Base-by-base conservation (phyloP, 2,113 vertebrate genomes). In the Okapia johnstoni region DNA sequence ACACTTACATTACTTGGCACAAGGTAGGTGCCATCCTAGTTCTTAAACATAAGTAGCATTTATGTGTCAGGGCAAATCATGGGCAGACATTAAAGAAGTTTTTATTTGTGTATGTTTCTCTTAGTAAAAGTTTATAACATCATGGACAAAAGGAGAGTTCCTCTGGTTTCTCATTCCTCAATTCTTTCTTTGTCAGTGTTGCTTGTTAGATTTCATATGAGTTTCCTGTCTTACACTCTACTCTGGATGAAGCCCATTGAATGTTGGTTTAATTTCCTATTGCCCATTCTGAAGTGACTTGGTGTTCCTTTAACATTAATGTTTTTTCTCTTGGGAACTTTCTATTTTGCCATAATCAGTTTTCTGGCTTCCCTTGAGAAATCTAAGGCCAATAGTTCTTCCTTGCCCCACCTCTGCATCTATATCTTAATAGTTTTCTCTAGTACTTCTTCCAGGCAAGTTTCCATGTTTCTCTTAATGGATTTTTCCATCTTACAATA, bases 241-340 rank as follows among this genome's bases (percentile, higher is more conserved):
- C 93, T 95, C 93, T 52, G 43, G 43, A 73, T 85, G 54, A 19
- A 80, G 55, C 55, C 52, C 10, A 30, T 33, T 76, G 63, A 89
- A 52, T 61, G 73, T 25, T 91, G 88, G 85, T 96, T 96, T 30
- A 10, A 61, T 94, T 97, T 96, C 86, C 54, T 88, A 94, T 66
- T 50, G 73, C 43, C 54, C 96, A 43, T 96, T 98, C 89, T 94
- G 77, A 93, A 95, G 93, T 92, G 63, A 60, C 43, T 46, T 91
- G 54, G 40, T 77, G 14, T 85, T 90, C 85, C 88, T 94, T 95
- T 96, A 43, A 19, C 92, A 60, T 96, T 96, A 33, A 16, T 92
- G 81, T 96, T 94, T 90, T n/a, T 30, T 91, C 83, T 98, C 77
- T 86, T 52, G 90, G 70, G 91, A 97, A 81, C 48, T 97, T 97